Percentiles rank a stretch among this genome's conserved stretches.
Evolutionary conservation across 2,888 invertebrate genomes (phyloP).

Genomic region (Synanthedon myopaeformis): DNA sequence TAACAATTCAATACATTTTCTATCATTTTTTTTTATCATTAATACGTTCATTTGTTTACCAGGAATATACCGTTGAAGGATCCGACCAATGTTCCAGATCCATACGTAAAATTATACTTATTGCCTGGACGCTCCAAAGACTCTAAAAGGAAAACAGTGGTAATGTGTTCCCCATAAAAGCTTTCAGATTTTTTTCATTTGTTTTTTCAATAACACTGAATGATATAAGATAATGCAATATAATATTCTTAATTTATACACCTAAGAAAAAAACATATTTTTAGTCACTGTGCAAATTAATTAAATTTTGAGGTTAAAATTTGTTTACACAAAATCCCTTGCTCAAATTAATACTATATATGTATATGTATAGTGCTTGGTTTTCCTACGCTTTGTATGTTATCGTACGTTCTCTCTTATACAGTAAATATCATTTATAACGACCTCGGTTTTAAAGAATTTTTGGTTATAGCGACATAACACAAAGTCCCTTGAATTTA

Average conservation of each 20-base stretch:
- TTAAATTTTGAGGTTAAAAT: too few relatives aligned
- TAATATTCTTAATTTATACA: neutral
- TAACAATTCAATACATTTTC: neutral
- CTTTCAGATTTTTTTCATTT: too few relatives aligned
- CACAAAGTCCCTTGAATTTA: too few relatives aligned
- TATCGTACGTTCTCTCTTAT: constrained; percentile 67
- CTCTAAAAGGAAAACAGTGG: constrained; percentile 86
- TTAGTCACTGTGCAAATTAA: too few relatives aligned
- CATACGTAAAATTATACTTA: constrained; percentile 89
- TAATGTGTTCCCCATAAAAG: constrained; percentile 29
- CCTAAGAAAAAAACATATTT: too few relatives aligned
- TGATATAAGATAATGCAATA: neutral
- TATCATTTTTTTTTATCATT: neutral
- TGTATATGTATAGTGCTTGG: too few relatives aligned
- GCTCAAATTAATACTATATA: too few relatives aligned
- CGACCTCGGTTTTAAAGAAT: constrained; percentile 33
- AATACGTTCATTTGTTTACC: constrained; percentile 11
- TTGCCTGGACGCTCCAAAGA: constrained; percentile 88
- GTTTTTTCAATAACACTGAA: neutral
- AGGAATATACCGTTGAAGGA: constrained; percentile 86
- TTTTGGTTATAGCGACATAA: constrained; percentile 54
- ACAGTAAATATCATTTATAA: constrained; percentile 38
- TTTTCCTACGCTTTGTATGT: too few relatives aligned
- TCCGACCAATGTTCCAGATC: constrained; percentile 86
- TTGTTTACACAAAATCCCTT: too few relatives aligned